Percentiles rank a stretch among this genome's conserved stretches.
These are phyloP conservation scores for Apamea anceps DNA, from an alignment of 2,888 invertebrate species.

Conservation along the genomic window DNA sequence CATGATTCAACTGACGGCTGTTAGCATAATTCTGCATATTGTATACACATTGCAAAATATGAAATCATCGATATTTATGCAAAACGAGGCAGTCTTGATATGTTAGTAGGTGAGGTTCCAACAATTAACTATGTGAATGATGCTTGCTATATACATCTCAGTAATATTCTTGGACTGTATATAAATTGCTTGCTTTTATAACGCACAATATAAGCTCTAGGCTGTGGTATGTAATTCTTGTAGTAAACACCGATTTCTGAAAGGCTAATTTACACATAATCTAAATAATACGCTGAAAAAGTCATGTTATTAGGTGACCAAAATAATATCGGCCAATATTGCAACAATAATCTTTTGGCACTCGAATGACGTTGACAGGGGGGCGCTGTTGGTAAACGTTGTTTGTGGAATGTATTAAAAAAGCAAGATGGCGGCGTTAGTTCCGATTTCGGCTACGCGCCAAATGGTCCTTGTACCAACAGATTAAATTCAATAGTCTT, in stretches of 20 bases:
- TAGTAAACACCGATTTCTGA: slow-evolving; percentile 2
- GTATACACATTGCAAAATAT: slow-evolving; percentile 25
- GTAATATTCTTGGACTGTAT: slow-evolving; percentile 49
- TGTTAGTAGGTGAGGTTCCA: neutral
- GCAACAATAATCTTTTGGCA: neutral
- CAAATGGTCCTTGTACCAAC: neutral
- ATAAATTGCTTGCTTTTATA: slow-evolving; percentile 60
- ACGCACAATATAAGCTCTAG: slow-evolving; percentile 61
- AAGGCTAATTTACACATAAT: neutral
- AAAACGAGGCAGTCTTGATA: neutral
- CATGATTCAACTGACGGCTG: neutral
- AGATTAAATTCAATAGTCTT: neutral
- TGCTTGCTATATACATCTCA: slow-evolving; percentile 23
- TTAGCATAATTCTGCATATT: slow-evolving; percentile 30
- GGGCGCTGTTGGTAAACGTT: neutral
- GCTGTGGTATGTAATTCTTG: slow-evolving; percentile 57
- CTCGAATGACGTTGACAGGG: neutral
- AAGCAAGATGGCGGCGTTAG: neutral
- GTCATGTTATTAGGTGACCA: neutral
- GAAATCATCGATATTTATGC: slow-evolving; percentile 48
- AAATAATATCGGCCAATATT: neutral
- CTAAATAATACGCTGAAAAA: neutral
- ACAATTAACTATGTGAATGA: neutral
- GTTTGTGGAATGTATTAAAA: slow-evolving; percentile 1
- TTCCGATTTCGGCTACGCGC: neutral